Evolutionary conservation across 2,888 invertebrate species (phyloP).

Genomic region (Ophioninae sp.): DNA sequence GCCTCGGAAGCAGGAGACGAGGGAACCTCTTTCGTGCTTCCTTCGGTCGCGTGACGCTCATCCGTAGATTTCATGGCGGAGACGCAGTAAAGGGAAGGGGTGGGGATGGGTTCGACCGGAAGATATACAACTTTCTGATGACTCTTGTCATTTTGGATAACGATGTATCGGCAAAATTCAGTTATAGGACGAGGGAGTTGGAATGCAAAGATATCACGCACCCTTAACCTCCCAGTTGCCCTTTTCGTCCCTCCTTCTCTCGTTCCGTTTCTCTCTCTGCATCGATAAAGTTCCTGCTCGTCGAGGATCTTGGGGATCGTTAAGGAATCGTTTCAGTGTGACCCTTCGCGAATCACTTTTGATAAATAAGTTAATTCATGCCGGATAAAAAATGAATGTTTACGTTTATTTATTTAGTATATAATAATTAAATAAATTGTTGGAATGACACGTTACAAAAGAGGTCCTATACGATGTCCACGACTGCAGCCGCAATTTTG

Average conservation of each 20-base stretch:
- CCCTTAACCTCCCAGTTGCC: not conserved
- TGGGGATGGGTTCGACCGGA: not conserved
- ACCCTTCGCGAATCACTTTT: no score
- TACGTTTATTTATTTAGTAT: no score
- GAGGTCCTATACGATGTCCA: no score
- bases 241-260: not conserved
- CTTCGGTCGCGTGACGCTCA: constrained; percentile 42
- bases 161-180: constrained; percentile 42
- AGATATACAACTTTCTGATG: constrained; percentile 42
- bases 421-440: no score
- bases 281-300: constrained; percentile 2
- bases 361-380: no score
- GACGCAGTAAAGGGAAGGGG: not conserved
- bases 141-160: constrained; percentile 26
- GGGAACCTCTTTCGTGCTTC: constrained; percentile 19
- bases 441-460: no score
- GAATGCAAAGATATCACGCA: constrained; percentile 41
- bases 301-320: constrained; percentile 5
- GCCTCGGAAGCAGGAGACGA: constrained; percentile 24
- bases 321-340: no score
- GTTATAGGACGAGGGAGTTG: constrained; percentile 43
- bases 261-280: no score
- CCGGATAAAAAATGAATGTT: no score
- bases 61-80: not conserved
- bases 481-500: no score